Evolutionary conservation across 1,140 invertebrate genomes (phyloP), one percentile per base, ranked within the genome.

Genomic region (Bacillus rossius): DNA sequence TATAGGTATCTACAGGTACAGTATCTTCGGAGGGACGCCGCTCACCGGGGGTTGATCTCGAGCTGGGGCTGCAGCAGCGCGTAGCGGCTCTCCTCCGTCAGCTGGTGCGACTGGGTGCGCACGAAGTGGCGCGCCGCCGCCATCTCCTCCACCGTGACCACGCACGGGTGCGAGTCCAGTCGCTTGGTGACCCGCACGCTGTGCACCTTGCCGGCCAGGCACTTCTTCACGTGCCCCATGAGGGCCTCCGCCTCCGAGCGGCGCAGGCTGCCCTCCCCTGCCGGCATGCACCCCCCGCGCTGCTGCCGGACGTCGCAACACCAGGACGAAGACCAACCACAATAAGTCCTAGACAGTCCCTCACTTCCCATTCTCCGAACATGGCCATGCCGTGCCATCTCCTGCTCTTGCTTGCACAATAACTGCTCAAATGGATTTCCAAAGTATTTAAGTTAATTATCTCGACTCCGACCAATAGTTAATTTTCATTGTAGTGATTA

Each of bases 71-170:
- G 90, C 25, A 98, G 76, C 16, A 97, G 71, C 1, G 89, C 84
- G 68, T 88, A 94, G 65, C 91, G 81, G 67, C 91, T 88, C 63
- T 95, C 92, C 65, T 95, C 91, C 0, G 85, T 83, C 25, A 96
- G 77, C 64, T 88, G 84, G 68, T 92, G 86, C 50, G 90, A 84
- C 66, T 95, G 91, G 3, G 93, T 94, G 47, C 89, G 82, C 55
- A 98, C 86, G 67, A 98, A 97, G 73, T 98, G 95, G 59, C 96
- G 77, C 0, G 94, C 94, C 8, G 92, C 90, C 1, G 91, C 94
- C 94, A 98, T 97, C 74, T 98, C 94, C 66, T 92, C 88, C 0
- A 97, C 91, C 1, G 93, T 96, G 0, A 98, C 83, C 1, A 96
- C 88, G 72, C 94, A 97, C 0, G 96, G 95, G 79, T 99, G 94